Evolutionary conservation across 2,113 vertebrate genomes (phyloP), one percentile per base, ranked within the genome.

Genomic region (Odontophorus gujanensis): DNA sequence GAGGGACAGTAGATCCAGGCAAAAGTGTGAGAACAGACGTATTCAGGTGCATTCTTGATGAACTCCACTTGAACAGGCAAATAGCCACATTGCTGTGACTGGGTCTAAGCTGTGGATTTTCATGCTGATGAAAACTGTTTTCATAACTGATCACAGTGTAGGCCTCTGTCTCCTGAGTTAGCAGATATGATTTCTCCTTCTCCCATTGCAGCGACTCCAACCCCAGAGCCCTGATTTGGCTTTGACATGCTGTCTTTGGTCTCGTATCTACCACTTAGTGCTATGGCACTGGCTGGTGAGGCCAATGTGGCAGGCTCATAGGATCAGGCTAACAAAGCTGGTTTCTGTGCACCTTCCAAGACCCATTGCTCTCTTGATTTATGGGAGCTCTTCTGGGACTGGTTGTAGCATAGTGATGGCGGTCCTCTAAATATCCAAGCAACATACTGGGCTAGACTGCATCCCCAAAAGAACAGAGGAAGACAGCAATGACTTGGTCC

Each of bases 31-130:
- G 61, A n/a, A 43, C 26, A 51, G 61, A 34, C 3, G 6, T 26
- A 1, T 7, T 13, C 13, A 0, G 1, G 18, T 55, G 8, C 7
- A 2, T 74, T 85, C 62, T 17, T 30, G 8, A 53, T 45, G 22
- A 6, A 42, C 2, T 32, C 32, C 42, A 19, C n/a, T 13, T 0
- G 0, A 83, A 58, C 14, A 26, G 25, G 36, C 36, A 62, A 51
- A 51, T 13, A 13, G 36, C 11, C 32, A 8, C 3, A 0, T 3
- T 59, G 36, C 32, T 1, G 3, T 30, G 34, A 38, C 15, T n/a
- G 48, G 59, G n/a, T 36, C 66, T 38, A 36, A 42, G 22, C 7
- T 84, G n/a, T 55, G 18, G 10, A 13, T 75, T 32, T 77, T 36
- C 10, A 4, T 2, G 5, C 24, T 55, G 7, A 22, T 24, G 36